A percentile compares a stretch with the other conserved stretches of the same genome.
These are phyloP conservation scores for Megalops atlanticus DNA, from an alignment of 2,113 vertebrate genomes.

Conservation along the genomic window DNA sequence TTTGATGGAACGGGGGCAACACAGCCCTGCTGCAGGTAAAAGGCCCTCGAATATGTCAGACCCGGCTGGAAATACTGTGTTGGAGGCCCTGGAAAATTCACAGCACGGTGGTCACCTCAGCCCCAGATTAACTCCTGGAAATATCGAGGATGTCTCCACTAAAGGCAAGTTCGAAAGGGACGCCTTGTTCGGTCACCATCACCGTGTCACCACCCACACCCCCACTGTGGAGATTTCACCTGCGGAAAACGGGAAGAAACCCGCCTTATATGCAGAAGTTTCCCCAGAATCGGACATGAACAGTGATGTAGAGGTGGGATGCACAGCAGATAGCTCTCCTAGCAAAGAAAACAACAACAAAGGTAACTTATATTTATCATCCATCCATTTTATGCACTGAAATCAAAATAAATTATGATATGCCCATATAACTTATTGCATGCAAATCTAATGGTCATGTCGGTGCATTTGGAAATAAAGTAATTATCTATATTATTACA, in stretches of 20 bases:
- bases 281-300: slow-evolving; percentile 93
- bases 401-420: background rate
- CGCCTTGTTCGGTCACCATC: slow-evolving; percentile 87
- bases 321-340: slow-evolving; percentile 89
- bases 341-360: slow-evolving; percentile 93
- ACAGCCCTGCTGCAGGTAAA: slow-evolving; percentile 92
- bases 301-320: slow-evolving; percentile 98
- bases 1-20: slow-evolving; percentile 98
- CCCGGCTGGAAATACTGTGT: slow-evolving; percentile 88
- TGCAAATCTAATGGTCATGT: background rate
- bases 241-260: slow-evolving; percentile 91
- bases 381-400: background rate
- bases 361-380: slow-evolving; percentile 70
- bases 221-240: slow-evolving; percentile 87
- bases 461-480: background rate
- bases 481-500: too few species aligned
- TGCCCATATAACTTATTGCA: background rate
- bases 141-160: slow-evolving; percentile 85
- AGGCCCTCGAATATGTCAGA: slow-evolving; percentile 88
- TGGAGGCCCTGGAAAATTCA: slow-evolving; percentile 98
- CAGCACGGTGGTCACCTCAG: slow-evolving; percentile 94
- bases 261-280: slow-evolving; percentile 89
- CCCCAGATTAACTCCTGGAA: slow-evolving; percentile 89
- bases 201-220: slow-evolving; percentile 80
- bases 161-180: slow-evolving; percentile 99